Percentiles rank a stretch among this genome's conserved stretches.
Evolutionary conservation across 1,140 invertebrate species (phyloP).

Genomic region (Drosophila littoralis): DNA sequence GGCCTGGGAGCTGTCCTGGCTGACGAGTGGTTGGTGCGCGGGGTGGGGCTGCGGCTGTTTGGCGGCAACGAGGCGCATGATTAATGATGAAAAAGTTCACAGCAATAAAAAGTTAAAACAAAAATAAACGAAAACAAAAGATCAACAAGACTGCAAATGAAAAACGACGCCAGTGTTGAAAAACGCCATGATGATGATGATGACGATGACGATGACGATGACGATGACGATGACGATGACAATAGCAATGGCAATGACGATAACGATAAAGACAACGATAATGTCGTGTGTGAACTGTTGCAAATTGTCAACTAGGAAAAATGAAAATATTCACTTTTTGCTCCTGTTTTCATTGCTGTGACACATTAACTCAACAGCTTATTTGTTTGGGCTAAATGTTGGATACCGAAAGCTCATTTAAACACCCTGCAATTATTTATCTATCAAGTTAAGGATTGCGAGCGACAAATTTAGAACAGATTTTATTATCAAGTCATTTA

Average conservation of each 20-base stretch:
- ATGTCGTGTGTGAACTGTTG: slow-evolving; percentile 44
- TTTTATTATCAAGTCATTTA: no score
- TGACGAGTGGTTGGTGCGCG: not conserved
- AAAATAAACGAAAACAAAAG: slow-evolving; percentile 28
- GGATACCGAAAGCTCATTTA: no score
- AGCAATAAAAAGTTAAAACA: slow-evolving; percentile 28
- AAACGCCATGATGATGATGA: slow-evolving; percentile 29
- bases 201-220: slow-evolving; percentile 12
- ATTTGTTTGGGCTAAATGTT: no score
- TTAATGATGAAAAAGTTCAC: slow-evolving; percentile 59
- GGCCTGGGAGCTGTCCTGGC: not conserved
- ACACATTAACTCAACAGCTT: no score
- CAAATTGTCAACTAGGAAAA: slow-evolving; percentile 33
- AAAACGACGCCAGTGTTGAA: slow-evolving; percentile 41
- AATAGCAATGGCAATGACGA: slow-evolving; percentile 5
- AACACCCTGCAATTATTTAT: no score
- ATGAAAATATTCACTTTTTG: slow-evolving; percentile 3
- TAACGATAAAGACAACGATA: slow-evolving; percentile 9
- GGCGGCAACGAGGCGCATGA: slow-evolving; percentile 41
- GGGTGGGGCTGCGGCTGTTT: not conserved
- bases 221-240: slow-evolving; percentile 20
- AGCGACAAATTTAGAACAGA: no score
- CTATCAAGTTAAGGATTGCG: no score
- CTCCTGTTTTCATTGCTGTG: no score
- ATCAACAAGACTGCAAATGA: slow-evolving; percentile 34